Evolutionary conservation across 92 coral and sea anemone species (phyloP), one percentile per base, ranked within the genome.

Genomic region (Zoanthus gigantus): DNA sequence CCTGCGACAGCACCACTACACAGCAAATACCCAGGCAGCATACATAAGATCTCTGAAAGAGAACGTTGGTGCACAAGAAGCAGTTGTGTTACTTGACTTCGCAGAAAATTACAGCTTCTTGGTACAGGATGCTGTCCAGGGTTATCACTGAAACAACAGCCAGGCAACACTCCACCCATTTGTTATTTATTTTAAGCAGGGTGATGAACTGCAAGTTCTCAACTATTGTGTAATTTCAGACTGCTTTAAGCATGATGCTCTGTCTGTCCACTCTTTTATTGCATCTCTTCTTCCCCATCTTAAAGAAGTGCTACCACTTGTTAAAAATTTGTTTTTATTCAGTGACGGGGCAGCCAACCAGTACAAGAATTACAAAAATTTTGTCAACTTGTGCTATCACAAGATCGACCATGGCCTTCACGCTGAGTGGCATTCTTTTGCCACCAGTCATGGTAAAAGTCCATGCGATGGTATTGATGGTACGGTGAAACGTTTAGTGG

Each of bases 381-480:
- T 82, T 31, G 46, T n/a, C 42, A 82, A 82, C 75, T 45, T 82
- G 60, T 82, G 87, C 77, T 47, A 67, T 46, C 76, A 81, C 54
- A 45, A 81, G 54, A 58, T 71, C 32, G 48, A 71, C 74, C 45
- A 71, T 71, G 74, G 74, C 74, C 74, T 71, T 75, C 60, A 83
- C 16, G 79, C 65, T 18, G 69, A 48, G 34, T 71, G 68, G 88
- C 68, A 83, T 37, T 0, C 4, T 37, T 37, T 37, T 37, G 42
- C 42, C 42, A 37, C 42, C 42, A 37, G 42, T 37, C 32, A 74
- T 74, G 84, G 84, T 23, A 56, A 56, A 56, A 53, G 71, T 79
- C 84, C 84, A 79, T 78, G 83, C 56, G 71, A 78, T 78, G 83
- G 83, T 12, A 54, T 78, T 54, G 83, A 71, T 79, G 84, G 84